These are phyloP conservation scores for Apeira syringaria DNA, from an alignment of 2,888 invertebrate species.

Conservation along the genomic window DNA sequence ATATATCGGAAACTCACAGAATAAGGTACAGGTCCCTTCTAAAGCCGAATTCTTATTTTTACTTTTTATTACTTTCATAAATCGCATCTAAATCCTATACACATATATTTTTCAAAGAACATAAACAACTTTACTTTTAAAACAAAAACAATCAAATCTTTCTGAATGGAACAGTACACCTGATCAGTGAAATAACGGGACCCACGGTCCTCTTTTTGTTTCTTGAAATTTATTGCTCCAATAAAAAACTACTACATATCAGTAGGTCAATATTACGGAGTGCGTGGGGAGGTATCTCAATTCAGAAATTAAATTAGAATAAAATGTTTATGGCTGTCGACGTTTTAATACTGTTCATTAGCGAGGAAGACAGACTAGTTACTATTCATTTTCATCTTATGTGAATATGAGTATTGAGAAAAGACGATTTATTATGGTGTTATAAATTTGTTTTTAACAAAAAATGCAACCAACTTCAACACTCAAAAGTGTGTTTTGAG, in stretches of 20 bases:
- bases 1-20: too few relatives aligned
- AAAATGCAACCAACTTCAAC: too few relatives aligned
- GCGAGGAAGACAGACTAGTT: constrained; percentile 5
- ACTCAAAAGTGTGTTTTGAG: too few relatives aligned
- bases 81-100: too few relatives aligned
- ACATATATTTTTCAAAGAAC: too few relatives aligned
- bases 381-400: neutral
- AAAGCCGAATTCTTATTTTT: too few relatives aligned
- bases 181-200: constrained; percentile 50
- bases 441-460: too few relatives aligned
- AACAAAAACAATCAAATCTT: constrained; percentile 7
- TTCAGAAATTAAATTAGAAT: constrained; percentile 32
- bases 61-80: too few relatives aligned
- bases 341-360: constrained; percentile 21
- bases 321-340: constrained; percentile 25
- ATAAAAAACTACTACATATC: constrained; percentile 42
- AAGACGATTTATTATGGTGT: too few relatives aligned
- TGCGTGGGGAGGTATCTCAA: constrained; percentile 35
- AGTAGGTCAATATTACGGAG: constrained; percentile 36
- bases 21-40: too few relatives aligned
- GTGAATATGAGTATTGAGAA: too few relatives aligned
- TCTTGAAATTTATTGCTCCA: constrained; percentile 45
- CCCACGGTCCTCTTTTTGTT: constrained; percentile 45
- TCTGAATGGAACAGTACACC: constrained; percentile 38
- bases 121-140: neutral